Evolutionary conservation across 1,140 invertebrate genomes (phyloP).

Genomic region (Drosophila lacteicornis): DNA sequence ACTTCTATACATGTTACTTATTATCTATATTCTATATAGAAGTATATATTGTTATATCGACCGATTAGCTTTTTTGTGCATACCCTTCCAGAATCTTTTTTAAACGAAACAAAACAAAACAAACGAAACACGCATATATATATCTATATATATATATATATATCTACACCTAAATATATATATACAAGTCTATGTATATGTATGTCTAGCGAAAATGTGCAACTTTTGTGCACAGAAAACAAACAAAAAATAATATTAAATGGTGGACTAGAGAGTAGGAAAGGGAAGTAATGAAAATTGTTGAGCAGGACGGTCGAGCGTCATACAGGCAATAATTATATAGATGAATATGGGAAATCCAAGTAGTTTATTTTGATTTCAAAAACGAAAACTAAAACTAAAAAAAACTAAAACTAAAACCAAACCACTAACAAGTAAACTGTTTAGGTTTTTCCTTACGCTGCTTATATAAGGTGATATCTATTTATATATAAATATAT

Average conservation of each 20-base stretch:
- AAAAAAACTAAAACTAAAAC: slow-evolving; percentile 30
- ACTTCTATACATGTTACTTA: slow-evolving; percentile 68
- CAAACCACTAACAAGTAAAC: slow-evolving; percentile 51
- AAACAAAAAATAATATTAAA: no score
- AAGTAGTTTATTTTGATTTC: slow-evolving; percentile 54
- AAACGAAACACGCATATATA: slow-evolving; percentile 62
- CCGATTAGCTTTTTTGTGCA: slow-evolving; percentile 78
- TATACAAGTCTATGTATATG: slow-evolving; percentile 23
- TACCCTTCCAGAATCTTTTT: slow-evolving; percentile 76
- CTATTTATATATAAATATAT: slow-evolving; percentile 70
- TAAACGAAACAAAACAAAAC: slow-evolving; percentile 17
- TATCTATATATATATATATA: slow-evolving; percentile 27
- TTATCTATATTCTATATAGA: slow-evolving; percentile 80
- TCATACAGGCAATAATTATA: slow-evolving; percentile 63
- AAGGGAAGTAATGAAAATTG: slow-evolving; percentile 37
- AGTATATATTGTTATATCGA: slow-evolving; percentile 78
- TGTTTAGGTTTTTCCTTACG: slow-evolving; percentile 80
- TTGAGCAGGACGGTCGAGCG: slow-evolving; percentile 30
- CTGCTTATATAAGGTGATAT: slow-evolving; percentile 81
- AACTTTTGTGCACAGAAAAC: slow-evolving; percentile 63
- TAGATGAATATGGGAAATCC: slow-evolving; percentile 46
- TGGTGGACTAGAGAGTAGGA: background rate
- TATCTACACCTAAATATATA: slow-evolving; percentile 35
- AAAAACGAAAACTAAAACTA: background rate
- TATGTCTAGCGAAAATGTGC: slow-evolving; percentile 51